These are phyloP conservation scores for Azemiops feae DNA, from an alignment of 2,113 vertebrate species.

Conservation along the genomic window DNA sequence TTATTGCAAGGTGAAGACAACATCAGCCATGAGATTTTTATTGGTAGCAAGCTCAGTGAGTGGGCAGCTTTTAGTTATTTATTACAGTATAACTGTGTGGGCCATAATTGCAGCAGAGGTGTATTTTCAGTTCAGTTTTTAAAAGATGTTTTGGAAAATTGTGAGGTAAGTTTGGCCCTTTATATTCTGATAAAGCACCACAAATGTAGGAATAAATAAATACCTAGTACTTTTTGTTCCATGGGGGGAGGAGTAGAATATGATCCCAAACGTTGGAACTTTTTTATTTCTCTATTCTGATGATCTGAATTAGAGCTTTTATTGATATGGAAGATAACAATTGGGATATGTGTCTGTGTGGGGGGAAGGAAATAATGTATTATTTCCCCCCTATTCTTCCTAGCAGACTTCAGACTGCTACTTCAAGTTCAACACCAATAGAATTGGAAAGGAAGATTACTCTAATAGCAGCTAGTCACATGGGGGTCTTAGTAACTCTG, in stretches of 20 bases:
- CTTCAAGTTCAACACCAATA: background rate
- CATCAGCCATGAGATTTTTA: constrained; percentile 33
- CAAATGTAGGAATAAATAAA: background rate
- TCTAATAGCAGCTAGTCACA: background rate
- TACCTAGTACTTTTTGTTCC: background rate
- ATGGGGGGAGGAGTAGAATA: background rate
- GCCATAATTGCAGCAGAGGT: constrained; percentile 2
- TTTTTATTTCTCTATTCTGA: background rate
- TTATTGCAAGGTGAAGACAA: constrained; percentile 4
- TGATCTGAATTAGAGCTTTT: background rate
- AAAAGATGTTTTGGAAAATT: constrained; percentile 21
- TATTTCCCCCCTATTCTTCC: background rate
- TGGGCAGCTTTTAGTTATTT: constrained; percentile 42
- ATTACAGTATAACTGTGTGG: constrained; percentile 29
- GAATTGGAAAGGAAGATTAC: background rate
- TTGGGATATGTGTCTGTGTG: background rate
- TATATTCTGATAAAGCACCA: constrained; percentile 12
- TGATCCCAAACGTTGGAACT: background rate
- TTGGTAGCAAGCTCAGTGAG: constrained; percentile 29
- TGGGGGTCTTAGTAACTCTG: background rate
- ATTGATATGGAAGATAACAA: background rate
- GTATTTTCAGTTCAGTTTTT: constrained; percentile 27
- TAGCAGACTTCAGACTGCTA: background rate
- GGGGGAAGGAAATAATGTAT: background rate
- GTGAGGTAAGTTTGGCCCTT: background rate